phyloP scores from a whole-genome alignment of 2,113 vertebrate species.

The Ceyx cyanopectus region DNA sequence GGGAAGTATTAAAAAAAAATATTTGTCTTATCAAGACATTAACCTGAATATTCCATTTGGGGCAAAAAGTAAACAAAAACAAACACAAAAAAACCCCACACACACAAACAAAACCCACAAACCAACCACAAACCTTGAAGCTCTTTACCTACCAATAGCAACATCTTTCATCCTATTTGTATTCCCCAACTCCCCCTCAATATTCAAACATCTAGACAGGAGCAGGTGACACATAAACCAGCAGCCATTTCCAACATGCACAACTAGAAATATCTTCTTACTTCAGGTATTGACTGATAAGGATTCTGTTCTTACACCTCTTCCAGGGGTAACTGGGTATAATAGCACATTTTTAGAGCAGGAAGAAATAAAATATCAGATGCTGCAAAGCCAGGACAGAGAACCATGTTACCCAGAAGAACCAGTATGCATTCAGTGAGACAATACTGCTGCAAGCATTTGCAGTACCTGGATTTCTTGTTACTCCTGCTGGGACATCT shows the following conservation, averaged over 20 bases:
- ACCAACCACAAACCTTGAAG: neutral
- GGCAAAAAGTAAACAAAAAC: no score
- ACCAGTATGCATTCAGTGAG: neutral
- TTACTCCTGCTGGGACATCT: neutral
- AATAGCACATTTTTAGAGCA: neutral
- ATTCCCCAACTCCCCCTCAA: neutral
- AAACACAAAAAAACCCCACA: neutral
- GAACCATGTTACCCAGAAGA: neutral
- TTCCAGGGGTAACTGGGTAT: neutral
- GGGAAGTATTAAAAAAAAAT: neutral
- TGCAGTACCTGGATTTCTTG: neutral
- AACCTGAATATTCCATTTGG: neutral
- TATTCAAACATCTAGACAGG: no score
- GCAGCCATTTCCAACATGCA: neutral
- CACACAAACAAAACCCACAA: no score
- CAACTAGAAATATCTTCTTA: neutral
- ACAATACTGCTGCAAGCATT: neutral
- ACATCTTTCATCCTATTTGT: neutral
- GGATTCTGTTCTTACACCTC: neutral
- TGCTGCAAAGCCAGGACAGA: neutral
- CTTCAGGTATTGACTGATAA: neutral
- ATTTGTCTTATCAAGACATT: neutral
- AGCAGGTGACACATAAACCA: neutral
- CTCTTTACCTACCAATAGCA: neutral
- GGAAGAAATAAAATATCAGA: neutral